Conservation (phyloP, 2,797 vertebrate genomes). For the Petrocephalus schoutedeni region DNA sequence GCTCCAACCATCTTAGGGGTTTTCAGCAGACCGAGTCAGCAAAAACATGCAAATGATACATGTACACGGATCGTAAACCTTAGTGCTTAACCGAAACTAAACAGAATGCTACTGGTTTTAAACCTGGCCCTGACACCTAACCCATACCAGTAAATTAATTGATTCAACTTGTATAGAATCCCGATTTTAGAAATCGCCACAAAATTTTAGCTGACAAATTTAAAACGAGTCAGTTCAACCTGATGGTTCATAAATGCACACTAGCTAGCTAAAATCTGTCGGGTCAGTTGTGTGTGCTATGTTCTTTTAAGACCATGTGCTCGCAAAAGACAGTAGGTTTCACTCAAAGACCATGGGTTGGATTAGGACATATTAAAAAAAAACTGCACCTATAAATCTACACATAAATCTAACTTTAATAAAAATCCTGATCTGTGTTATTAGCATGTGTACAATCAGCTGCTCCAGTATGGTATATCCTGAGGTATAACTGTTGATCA, state of each 20-base stretch:
- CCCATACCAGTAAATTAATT: not conserved
- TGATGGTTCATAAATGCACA: constrained; percentile 55
- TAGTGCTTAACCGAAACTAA: not conserved
- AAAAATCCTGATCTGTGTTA: constrained; percentile 62
- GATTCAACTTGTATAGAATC: constrained; percentile 24
- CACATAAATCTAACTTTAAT: constrained; percentile 44
- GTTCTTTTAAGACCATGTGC: constrained; percentile 50
- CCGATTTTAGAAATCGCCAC: constrained; percentile 43
- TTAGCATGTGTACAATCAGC: constrained; percentile 61
- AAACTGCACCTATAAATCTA: constrained; percentile 49
- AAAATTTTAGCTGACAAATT: constrained; percentile 51
- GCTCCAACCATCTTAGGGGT: not conserved
- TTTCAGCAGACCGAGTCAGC: not conserved
- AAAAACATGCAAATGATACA: constrained; percentile 5
- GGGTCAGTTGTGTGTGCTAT: constrained; percentile 29
- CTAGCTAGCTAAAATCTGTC: constrained; percentile 41
- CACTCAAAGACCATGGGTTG: constrained; percentile 57
- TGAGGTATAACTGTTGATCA: constrained; percentile 69
- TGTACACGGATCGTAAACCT: not conserved
- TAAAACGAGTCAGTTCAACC: constrained; percentile 48
- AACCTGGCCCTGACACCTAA: not conserved
- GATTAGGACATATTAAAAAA: constrained; percentile 41
- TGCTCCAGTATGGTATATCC: constrained; percentile 66
- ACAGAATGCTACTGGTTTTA: not conserved
- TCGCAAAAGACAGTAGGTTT: constrained; percentile 49